phyloP scores from a whole-genome alignment of 2,888 invertebrate genomes.

The Cheilosia impressa region DNA sequence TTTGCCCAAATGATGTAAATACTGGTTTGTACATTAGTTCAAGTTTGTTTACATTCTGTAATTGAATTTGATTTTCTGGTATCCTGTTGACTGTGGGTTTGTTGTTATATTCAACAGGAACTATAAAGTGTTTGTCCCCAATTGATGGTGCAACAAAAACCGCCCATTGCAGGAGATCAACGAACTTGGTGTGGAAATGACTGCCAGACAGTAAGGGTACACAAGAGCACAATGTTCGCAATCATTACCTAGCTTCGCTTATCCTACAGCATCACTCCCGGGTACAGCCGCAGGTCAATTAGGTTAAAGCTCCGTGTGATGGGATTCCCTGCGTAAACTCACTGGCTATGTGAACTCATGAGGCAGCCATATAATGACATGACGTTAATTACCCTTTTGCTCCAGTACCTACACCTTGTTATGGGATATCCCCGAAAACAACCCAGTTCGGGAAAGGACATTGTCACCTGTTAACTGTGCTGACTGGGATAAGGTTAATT shows the following conservation, averaged over 20 bases:
- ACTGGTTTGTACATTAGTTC: not conserved
- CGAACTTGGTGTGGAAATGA: not conserved
- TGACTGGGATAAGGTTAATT: constrained; percentile 4
- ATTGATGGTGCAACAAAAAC: not conserved
- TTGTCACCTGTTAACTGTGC: not conserved
- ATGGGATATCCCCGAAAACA: constrained; percentile 25
- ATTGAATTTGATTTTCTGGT: not conserved
- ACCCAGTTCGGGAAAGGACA: not conserved
- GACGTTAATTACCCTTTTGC: constrained; percentile 56
- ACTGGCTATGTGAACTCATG: constrained; percentile 50
- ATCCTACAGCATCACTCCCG: not conserved
- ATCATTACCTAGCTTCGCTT: constrained; percentile 3
- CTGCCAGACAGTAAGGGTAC: not conserved
- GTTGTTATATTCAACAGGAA: not conserved
- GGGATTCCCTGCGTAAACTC: constrained; percentile 1
- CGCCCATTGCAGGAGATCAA: too few relatives aligned
- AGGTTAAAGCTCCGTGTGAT: constrained; percentile 44
- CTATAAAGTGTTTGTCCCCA: not conserved
- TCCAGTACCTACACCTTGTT: constrained; percentile 13
- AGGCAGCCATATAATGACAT: constrained; percentile 41
- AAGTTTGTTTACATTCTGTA: not conserved
- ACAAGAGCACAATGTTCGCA: not conserved
- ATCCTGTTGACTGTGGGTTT: not conserved
- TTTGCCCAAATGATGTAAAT: not conserved
- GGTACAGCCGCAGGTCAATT: constrained; percentile 48